A percentile compares a stretch with the other conserved stretches of the same genome.
Evolutionary conservation across 1,140 invertebrate genomes (phyloP).

Genomic region (Thaumatotibia leucotreta): DNA sequence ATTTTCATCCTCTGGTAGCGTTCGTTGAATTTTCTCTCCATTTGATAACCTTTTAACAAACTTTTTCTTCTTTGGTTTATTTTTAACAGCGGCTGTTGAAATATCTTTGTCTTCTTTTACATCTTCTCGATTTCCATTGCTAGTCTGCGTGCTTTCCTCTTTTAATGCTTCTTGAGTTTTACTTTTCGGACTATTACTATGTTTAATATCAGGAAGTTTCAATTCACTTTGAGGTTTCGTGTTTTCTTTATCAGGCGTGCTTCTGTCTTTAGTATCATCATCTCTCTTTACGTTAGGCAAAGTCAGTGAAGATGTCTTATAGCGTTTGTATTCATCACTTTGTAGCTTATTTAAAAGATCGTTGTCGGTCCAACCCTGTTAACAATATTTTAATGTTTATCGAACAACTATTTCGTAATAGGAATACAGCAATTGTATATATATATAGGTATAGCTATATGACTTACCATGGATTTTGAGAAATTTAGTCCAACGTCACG

Average conservation of each 20-base stretch:
- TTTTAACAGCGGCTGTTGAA: conserved; percentile 32
- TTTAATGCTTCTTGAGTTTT: conserved; percentile 17
- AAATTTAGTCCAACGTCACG: conserved; percentile 80
- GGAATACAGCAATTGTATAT: too few species aligned
- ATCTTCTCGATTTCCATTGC: conserved; percentile 22
- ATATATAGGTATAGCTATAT: not conserved
- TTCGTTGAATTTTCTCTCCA: conserved; percentile 41
- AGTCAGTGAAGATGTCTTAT: conserved; percentile 63
- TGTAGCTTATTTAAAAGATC: conserved; percentile 59
- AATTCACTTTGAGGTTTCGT: conserved; percentile 34
- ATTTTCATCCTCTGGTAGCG: conserved; percentile 29
- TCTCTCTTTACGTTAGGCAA: conserved; percentile 69
- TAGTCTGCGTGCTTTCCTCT: conserved; percentile 21
- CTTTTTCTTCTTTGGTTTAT: conserved; percentile 40
- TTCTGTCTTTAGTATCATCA: conserved; percentile 40
- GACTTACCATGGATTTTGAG: conserved; percentile 81
- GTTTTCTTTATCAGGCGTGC: conserved; percentile 39
- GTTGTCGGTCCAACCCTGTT: conserved; percentile 69
- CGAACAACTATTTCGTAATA: too few species aligned
- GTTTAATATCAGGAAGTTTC: conserved; percentile 55
- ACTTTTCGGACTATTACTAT: conserved; percentile 22
- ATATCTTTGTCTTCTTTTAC: conserved; percentile 21
- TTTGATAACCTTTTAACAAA: conserved; percentile 57
- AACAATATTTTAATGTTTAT: conserved; percentile 15
- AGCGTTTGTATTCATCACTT: conserved; percentile 39